phyloP scores from a whole-genome alignment of 2,888 invertebrate genomes.

The Neoascia interrupta region DNA sequence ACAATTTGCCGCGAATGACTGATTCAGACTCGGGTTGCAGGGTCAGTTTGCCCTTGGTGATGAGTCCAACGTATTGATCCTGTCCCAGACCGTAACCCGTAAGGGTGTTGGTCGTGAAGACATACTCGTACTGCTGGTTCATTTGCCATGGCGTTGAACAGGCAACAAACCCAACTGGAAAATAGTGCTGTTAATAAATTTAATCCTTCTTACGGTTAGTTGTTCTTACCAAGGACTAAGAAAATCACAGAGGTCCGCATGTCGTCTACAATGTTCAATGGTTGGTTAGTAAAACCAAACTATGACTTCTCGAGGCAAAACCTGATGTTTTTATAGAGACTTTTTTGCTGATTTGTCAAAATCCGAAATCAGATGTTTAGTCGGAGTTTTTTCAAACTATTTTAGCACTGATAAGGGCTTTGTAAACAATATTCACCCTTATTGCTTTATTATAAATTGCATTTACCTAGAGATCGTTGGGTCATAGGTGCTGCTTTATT shows the following conservation, averaged over 20 bases:
- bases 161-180: constrained; percentile 76
- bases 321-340: neutral
- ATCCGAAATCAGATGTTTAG: no score
- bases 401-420: no score
- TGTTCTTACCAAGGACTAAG: constrained; percentile 51
- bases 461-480: no score
- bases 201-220: neutral
- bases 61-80: constrained; percentile 81
- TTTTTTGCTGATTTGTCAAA: no score
- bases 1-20: constrained; percentile 80
- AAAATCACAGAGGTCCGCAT: constrained; percentile 49
- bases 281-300: constrained; percentile 33
- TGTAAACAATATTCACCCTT: no score
- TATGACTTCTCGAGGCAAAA: neutral
- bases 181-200: neutral
- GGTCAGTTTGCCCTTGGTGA: constrained; percentile 81
- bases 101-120: constrained; percentile 82
- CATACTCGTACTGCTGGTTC: constrained; percentile 82
- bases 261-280: constrained; percentile 19
- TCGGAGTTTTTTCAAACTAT: no score
- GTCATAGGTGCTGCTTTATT: no score
- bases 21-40: constrained; percentile 81
- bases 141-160: constrained; percentile 81
- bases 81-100: constrained; percentile 82
- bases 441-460: no score